These are phyloP conservation scores for Esox masquinongy DNA, from an alignment of 2,797 vertebrate species.

Conservation along the genomic window DNA sequence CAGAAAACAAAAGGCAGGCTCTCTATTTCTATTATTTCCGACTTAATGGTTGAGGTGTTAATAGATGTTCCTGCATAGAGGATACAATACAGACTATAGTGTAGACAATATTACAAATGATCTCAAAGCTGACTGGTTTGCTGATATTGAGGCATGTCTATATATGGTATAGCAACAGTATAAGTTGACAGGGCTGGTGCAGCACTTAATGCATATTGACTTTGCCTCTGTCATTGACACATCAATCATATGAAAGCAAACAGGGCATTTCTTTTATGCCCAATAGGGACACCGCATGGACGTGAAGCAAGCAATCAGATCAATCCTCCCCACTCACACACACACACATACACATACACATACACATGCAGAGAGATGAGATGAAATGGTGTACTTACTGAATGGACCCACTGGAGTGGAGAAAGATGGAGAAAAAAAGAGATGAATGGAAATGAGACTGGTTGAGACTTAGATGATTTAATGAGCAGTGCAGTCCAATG, in stretches of 20 bases:
- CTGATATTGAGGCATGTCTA: not conserved
- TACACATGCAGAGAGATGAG: slow-evolving; percentile 62
- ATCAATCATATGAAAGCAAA: slow-evolving; percentile 21
- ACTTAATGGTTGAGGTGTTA: too few relatives aligned
- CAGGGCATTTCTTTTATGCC: not conserved
- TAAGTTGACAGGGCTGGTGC: not conserved
- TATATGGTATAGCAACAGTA: slow-evolving; percentile 20
- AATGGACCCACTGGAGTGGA: slow-evolving; percentile 77
- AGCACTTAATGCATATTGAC: slow-evolving; percentile 26
- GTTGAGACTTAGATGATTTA: slow-evolving; percentile 4
- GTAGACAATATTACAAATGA: too few relatives aligned
- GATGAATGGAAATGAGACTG: slow-evolving; percentile 59
- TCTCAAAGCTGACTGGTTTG: not conserved
- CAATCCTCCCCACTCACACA: slow-evolving; percentile 2
- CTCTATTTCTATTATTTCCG: too few relatives aligned
- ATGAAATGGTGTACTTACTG: slow-evolving; percentile 86
- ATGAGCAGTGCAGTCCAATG: not conserved
- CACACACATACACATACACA: slow-evolving; percentile 24
- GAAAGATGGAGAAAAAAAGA: slow-evolving; percentile 47
- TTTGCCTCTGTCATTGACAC: not conserved
- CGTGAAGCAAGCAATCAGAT: slow-evolving; percentile 30
- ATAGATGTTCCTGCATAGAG: too few relatives aligned
- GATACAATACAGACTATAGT: too few relatives aligned
- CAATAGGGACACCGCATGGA: not conserved
- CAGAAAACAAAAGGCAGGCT: too few relatives aligned